Percentiles rank a stretch among this genome's conserved stretches.
phyloP scores from a whole-genome alignment of 1,140 invertebrate species.

The Drosophila busckii region DNA sequence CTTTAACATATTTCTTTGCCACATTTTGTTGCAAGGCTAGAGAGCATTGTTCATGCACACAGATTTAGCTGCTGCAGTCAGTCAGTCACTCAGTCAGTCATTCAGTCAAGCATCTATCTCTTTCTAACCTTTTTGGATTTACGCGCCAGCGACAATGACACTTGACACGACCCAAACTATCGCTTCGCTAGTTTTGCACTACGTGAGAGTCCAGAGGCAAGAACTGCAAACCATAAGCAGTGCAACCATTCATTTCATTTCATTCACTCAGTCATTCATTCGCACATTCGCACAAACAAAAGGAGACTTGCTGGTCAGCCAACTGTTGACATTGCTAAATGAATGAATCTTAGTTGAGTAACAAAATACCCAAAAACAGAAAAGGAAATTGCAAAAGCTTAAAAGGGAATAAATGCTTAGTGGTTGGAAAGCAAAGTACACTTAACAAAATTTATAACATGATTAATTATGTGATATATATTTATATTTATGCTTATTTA shows the following conservation, averaged over 20 bases:
- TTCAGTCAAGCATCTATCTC: conserved; percentile 19
- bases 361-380: conserved; percentile 53
- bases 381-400: conserved; percentile 6
- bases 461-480: too few species aligned
- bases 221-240: conserved; percentile 14
- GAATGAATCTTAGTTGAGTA: conserved; percentile 70
- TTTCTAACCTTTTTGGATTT: conserved; percentile 52
- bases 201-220: conserved; percentile 15
- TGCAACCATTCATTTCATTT: conserved; percentile 21
- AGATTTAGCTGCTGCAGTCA: conserved; percentile 57
- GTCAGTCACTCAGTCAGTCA: conserved; percentile 10
- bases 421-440: conserved; percentile 32
- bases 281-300: conserved; percentile 50
- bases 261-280: conserved; percentile 35
- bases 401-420: not conserved
- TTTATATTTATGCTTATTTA: too few species aligned
- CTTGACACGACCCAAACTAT: conserved; percentile 66
- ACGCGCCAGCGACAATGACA: conserved; percentile 48
- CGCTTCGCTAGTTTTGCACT: too few species aligned
- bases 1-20: conserved; percentile 66
- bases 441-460: too few species aligned
- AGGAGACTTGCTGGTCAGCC: conserved; percentile 62
- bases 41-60: conserved; percentile 26
- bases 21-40: conserved; percentile 9
- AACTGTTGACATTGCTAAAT: conserved; percentile 77